These are phyloP conservation scores for Gymnosoma rotundatum DNA, from an alignment of 2,888 invertebrate genomes.

Conservation along the genomic window DNA sequence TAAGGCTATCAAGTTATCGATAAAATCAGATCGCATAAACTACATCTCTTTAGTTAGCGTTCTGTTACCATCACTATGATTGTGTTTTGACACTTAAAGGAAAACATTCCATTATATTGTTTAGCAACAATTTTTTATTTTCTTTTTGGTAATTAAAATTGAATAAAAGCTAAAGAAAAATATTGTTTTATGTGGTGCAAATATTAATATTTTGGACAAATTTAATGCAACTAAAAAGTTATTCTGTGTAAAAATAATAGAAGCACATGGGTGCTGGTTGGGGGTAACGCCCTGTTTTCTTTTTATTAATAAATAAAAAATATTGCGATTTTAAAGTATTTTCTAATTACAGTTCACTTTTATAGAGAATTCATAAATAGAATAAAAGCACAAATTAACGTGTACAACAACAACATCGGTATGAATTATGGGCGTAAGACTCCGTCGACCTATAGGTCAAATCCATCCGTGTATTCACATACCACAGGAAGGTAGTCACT, in stretches of 20 bases:
- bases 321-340: neutral
- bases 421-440: conserved; percentile 91
- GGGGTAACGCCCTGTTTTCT: conserved; percentile 66
- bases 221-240: neutral
- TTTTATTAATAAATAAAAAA: conserved; percentile 29
- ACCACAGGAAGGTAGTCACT: conserved; percentile 87
- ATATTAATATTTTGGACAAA: too few relatives aligned
- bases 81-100: conserved; percentile 53
- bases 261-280: conserved; percentile 27
- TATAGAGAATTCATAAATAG: neutral
- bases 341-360: neutral
- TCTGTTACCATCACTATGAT: neutral
- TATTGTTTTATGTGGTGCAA: too few relatives aligned
- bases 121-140: conserved; percentile 9
- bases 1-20: conserved; percentile 28
- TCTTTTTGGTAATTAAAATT: too few relatives aligned
- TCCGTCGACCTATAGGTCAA: conserved; percentile 90
- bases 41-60: neutral
- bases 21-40: conserved; percentile 1
- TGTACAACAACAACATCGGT: conserved; percentile 73
- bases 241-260: neutral
- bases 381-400: neutral
- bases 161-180: too few relatives aligned
- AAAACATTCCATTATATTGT: conserved; percentile 61
- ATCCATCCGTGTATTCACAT: conserved; percentile 94